These are phyloP conservation scores for Eulacestoma nigropectus DNA, from an alignment of 2,113 vertebrate genomes.

Conservation along the genomic window DNA sequence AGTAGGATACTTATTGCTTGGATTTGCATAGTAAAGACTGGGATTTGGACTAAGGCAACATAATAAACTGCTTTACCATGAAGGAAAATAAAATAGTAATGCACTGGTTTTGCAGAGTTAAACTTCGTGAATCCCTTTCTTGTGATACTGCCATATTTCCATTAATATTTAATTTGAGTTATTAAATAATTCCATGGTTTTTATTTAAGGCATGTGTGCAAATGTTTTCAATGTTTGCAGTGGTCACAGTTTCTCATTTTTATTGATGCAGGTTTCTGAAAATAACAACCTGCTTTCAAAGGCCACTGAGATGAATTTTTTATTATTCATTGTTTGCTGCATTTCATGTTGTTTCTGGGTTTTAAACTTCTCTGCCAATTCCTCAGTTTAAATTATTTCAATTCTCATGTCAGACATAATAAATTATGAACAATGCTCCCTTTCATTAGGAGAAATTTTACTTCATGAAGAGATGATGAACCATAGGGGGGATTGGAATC, in stretches of 20 bases:
- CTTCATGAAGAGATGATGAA: conserved; percentile 45
- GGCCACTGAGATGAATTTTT: neutral
- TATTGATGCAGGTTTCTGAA: neutral
- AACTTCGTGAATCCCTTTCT: neutral
- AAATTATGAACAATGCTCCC: conserved; percentile 56
- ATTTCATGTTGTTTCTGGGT: conserved; percentile 4
- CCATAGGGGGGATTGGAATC: neutral
- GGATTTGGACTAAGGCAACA: neutral
- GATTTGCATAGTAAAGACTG: neutral
- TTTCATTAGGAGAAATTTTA: conserved; percentile 42
- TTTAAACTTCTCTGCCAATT: conserved; percentile 41
- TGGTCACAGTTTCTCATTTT: neutral
- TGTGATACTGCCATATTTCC: neutral
- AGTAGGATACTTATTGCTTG: neutral
- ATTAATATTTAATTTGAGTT: neutral
- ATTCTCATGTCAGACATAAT: conserved; percentile 52
- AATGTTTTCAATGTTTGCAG: neutral
- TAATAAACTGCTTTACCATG: neutral
- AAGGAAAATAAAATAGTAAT: neutral
- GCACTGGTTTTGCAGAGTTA: neutral
- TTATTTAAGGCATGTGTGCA: conserved; percentile 40
- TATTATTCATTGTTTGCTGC: conserved; percentile 29
- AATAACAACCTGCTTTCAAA: conserved; percentile 37
- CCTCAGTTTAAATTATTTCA: conserved; percentile 57
- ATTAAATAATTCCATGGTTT: neutral